A percentile compares a stretch with the other conserved stretches of the same genome.
These are phyloP conservation scores for Protomyctophum bolini DNA, from an alignment of 2,113 vertebrate species.

Conservation along the genomic window DNA sequence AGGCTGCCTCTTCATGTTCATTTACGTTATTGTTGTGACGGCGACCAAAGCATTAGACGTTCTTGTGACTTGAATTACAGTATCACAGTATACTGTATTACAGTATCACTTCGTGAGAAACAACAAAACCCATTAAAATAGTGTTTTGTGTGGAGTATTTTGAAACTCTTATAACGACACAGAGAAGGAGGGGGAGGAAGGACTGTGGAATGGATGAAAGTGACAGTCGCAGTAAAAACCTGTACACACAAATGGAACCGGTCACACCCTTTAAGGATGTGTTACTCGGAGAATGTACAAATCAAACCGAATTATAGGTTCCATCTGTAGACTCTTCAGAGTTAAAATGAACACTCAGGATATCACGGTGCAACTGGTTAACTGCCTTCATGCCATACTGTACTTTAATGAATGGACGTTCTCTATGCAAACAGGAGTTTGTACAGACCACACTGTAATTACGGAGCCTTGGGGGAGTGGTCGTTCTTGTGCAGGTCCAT, in stretches of 20 bases:
- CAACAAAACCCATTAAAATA: slow-evolving; percentile 20
- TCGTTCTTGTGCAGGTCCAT: slow-evolving; percentile 84
- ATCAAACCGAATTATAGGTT: no score
- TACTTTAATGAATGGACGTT: slow-evolving; percentile 66
- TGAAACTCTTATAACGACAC: slow-evolving; percentile 17
- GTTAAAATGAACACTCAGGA: no score
- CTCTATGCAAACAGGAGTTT: slow-evolving; percentile 76
- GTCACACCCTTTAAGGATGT: no score
- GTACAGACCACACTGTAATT: slow-evolving; percentile 77
- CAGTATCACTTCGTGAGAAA: slow-evolving; percentile 23
- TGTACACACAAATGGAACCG: no score
- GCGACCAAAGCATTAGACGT: background rate
- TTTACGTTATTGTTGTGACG: slow-evolving; percentile 20
- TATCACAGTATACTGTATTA: no score
- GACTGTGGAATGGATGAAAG: slow-evolving; percentile 14
- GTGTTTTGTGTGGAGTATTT: slow-evolving; percentile 17
- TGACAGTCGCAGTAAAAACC: slow-evolving; percentile 17
- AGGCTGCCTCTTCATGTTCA: slow-evolving; percentile 4
- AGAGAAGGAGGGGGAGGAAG: slow-evolving; percentile 4
- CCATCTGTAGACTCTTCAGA: no score
- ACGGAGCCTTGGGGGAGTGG: slow-evolving; percentile 79
- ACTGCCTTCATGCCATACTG: slow-evolving; percentile 63
- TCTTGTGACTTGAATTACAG: slow-evolving; percentile 16
- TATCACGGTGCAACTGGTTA: slow-evolving; percentile 16
- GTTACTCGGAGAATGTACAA: no score